Conservation (phyloP, 2,797 vertebrate species). For the Crocodylus rhombifer region DNA sequence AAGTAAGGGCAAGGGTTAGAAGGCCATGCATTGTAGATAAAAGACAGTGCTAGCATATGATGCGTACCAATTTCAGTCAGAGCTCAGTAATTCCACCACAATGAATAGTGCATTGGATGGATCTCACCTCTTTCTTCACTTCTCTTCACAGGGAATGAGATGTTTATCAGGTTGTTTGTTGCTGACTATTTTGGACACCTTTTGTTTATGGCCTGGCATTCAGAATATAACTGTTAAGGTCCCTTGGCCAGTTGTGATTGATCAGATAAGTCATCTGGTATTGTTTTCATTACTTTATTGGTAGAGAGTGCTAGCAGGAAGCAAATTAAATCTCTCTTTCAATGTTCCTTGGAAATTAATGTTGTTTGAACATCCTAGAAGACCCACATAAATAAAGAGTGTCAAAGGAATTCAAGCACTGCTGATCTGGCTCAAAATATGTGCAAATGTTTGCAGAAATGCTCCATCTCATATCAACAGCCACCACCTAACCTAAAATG, state of each 20-base stretch:
- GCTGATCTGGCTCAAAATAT: conserved; percentile 9
- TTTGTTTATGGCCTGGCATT: not conserved
- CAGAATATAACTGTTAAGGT: not conserved
- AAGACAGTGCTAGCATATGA: not conserved
- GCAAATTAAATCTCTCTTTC: not conserved
- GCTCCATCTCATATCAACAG: conserved; percentile 9
- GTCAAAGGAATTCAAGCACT: not conserved
- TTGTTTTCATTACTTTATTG: not conserved
- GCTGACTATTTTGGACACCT: not conserved
- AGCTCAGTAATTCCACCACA: rapidly evolving
- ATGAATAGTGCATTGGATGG: rapidly evolving
- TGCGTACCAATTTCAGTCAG: not conserved
- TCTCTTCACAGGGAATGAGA: rapidly evolving
- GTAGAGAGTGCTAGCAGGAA: rapidly evolving
- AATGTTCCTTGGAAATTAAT: not conserved
- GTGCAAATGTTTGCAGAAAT: conserved; percentile 22
- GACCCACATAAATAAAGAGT: rapidly evolving
- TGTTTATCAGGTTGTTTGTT: not conserved
- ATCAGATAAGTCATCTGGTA: rapidly evolving
- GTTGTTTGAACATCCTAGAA: not conserved
- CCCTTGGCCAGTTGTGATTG: not conserved
- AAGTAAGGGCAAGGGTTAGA: not conserved
- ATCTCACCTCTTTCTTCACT: not conserved
- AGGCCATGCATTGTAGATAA: not conserved
- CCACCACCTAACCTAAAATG: not conserved